Base-by-base conservation (phyloP, 2,797 vertebrate genomes). In the Hozukius guyotensis region DNA sequence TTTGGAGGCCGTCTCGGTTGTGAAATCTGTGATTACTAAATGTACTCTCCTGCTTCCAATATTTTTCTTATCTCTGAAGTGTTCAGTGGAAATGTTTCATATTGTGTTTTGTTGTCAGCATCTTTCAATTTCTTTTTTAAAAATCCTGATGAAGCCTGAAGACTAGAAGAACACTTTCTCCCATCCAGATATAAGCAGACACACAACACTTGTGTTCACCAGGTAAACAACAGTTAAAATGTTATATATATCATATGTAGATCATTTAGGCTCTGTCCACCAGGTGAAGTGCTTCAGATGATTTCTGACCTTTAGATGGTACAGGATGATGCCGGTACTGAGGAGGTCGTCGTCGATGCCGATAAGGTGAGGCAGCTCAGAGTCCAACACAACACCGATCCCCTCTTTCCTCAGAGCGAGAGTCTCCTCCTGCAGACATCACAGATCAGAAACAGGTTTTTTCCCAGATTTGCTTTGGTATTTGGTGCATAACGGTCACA, bases 261-360 rank as follows among this genome's bases (percentile, higher is more conserved):
- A 32, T 16, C 5, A 18, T 36, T 25, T 0, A 34, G 24, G 34
- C 14, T n/a, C 31, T 11, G n/a, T 5, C 3, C 63, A 13, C 6
- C 32, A 14, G 60, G 55, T 20, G 31, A 20, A 14, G n/a, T 2
- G 22, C 18, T n/a, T 0, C 1, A 6, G 24, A 11, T 12, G 57
- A 20, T 3, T 0, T 75, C 83, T 89, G 93, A 99, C 98, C 97
- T 99, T 99, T 78, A 99, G 92, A 75, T 99, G 98, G 91, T 99
- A 99, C 42, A 99, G 96, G 94, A 99, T 99, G 92, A 99, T 99
- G 63, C 98, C 98, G 2, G 98, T 99, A 87, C 98, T 99, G 76
- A 99, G 97, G 61, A 99, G 96, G 94, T 99, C 98, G 70, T 99
- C 98, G 75, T 99, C 98, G 53, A 99, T 99, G 87, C 98, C 98